These are phyloP conservation scores for Loxodonta africana DNA, from an alignment of 2,113 vertebrate genomes.

Conservation along the genomic window DNA sequence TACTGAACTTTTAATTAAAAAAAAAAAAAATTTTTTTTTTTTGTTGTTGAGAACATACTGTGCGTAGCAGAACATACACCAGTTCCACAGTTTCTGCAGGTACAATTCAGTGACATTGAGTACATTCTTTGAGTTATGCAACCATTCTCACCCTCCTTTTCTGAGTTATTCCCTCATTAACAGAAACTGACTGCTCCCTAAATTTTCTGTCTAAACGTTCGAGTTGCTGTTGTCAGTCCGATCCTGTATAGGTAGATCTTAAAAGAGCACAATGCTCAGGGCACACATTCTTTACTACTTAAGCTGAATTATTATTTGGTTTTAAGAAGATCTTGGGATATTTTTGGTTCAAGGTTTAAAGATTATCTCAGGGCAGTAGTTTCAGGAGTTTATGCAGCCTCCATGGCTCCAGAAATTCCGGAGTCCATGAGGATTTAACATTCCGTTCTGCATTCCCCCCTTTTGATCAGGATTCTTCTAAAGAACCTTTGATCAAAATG, in stretches of 20 bases:
- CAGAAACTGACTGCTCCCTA: neutral
- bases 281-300: neutral
- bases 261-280: neutral
- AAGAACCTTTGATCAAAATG: neutral
- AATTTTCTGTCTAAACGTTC: neutral
- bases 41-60: neutral
- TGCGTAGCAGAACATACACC: neutral
- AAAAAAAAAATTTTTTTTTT: too few relatives aligned
- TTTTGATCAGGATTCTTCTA: neutral
- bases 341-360: neutral
- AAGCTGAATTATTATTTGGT: neutral
- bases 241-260: neutral
- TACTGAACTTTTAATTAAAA: neutral
- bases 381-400: neutral
- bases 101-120: neutral
- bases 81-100: neutral
- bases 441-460: neutral
- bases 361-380: neutral
- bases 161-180: neutral
- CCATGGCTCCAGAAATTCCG: neutral
- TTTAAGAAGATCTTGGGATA: neutral
- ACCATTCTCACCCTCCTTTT: neutral
- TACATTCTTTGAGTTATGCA: neutral
- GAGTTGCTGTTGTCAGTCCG: neutral
- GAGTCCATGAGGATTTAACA: neutral